These are phyloP conservation scores for Drosophila nannoptera DNA, from an alignment of 1,140 invertebrate species.

Conservation along the genomic window DNA sequence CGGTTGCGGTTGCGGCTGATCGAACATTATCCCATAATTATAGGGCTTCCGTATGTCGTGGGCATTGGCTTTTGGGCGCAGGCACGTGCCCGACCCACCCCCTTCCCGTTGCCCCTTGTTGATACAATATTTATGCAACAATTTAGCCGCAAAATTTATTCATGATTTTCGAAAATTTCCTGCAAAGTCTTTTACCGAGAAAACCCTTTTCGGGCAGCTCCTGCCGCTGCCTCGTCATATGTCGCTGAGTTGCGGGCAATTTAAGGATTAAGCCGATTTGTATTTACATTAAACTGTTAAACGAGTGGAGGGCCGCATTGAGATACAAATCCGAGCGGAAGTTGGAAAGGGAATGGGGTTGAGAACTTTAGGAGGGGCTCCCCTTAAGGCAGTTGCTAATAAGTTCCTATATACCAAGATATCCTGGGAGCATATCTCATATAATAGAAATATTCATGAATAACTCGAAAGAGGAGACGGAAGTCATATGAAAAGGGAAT, in stretches of 20 bases:
- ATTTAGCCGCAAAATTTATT: slow-evolving; percentile 78
- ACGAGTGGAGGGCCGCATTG: neutral
- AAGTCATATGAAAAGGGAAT: too few relatives aligned
- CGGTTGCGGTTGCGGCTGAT: slow-evolving; percentile 29
- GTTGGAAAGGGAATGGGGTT: slow-evolving; percentile 2
- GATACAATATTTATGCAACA: slow-evolving; percentile 75
- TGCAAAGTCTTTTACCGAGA: slow-evolving; percentile 47
- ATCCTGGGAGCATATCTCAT: neutral
- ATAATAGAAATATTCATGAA: too few relatives aligned
- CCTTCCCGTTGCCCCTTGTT: slow-evolving; percentile 32
- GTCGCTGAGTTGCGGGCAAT: slow-evolving; percentile 62
- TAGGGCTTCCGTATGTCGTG: slow-evolving; percentile 66
- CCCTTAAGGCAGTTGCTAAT: neutral
- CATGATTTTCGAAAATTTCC: slow-evolving; percentile 69
- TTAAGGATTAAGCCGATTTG: slow-evolving; percentile 76
- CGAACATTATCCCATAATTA: slow-evolving; percentile 79
- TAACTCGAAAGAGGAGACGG: too few relatives aligned
- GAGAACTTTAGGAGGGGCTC: too few relatives aligned
- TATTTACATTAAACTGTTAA: slow-evolving; percentile 49
- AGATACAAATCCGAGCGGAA: neutral
- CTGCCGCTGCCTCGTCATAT: slow-evolving; percentile 4
- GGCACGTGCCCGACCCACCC: slow-evolving; percentile 46
- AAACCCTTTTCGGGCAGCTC: slow-evolving; percentile 43
- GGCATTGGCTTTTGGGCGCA: slow-evolving; percentile 47
- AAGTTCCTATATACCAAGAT: neutral